Evolutionary conservation across 2,797 vertebrate species (phyloP), one percentile per base, ranked within the genome.

Genomic region (Halcyon badia): DNA sequence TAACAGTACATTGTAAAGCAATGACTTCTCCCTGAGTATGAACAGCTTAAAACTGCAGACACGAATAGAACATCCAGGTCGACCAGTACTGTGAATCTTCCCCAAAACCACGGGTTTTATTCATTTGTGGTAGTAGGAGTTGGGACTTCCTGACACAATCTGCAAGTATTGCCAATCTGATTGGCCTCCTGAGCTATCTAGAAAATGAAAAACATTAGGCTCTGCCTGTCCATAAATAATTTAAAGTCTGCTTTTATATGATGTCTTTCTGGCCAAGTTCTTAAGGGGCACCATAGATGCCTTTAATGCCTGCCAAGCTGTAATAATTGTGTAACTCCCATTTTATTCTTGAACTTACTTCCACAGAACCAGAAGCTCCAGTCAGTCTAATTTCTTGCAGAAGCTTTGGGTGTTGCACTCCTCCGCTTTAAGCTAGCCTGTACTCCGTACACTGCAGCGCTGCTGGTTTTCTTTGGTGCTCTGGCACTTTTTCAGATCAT

Each of bases 201-300:
- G 62, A 95, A 87, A 92, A 96, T 94, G 22, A 94, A 95, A 94
- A 94, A 42, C 96, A 89, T 70, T 77, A 83, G 60, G 56, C 39
- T 87, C 64, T 90, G 86, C 28, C 62, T 68, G 44, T 30, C 70
- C 92, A 85, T 94, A 93, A 95, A 96, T 83, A 95, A 89, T 78
- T 62, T 56, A 5, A 70, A 82, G 68, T 60, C 89, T 89, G 75
- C 72, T 95, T 91, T 92, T 81, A 26, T 44, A 79, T 1, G 28
- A 87, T 49, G 28, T 17, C 60, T 93, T 87, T 87, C 71, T 49
- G 75, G 92, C 81, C 90, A 71, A 73, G 60, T 52, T 64, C 66
- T 94, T 51, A 13, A 35, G 79, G 94, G 86, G 78, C 70, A 12
- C 68, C 75, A n/a, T 31, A 56, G 73, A 52, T 24, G 77, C 24